Evolutionary conservation across 2,888 invertebrate species (phyloP).

Genomic region (Mycalesis mineus): DNA sequence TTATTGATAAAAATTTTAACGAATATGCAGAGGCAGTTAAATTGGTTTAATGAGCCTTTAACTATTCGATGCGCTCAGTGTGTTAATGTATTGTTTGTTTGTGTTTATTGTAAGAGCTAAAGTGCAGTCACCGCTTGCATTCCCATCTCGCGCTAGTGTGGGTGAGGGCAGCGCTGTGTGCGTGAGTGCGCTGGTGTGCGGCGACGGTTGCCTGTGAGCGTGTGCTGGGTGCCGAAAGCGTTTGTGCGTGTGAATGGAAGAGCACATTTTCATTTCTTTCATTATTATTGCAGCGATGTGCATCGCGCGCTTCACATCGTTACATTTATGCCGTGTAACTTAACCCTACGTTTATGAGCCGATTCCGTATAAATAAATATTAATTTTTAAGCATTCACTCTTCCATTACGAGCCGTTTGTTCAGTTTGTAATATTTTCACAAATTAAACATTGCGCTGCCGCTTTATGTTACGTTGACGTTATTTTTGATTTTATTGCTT

Average conservation of each 20-base stretch:
- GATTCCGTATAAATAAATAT: conserved; percentile 38
- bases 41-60: conserved; percentile 40
- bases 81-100: conserved; percentile 75
- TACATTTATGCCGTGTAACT: conserved; percentile 53
- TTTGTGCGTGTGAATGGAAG: conserved; percentile 77
- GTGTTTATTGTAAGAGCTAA: conserved; percentile 75
- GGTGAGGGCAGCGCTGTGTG: conserved; percentile 36
- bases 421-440: not conserved
- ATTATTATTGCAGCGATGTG: conserved; percentile 76
- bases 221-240: conserved; percentile 64
- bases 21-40: conserved; percentile 32
- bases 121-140: conserved; percentile 79
- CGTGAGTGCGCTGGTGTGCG: conserved; percentile 44
- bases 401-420: not conserved
- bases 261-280: conserved; percentile 72
- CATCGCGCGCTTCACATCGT: conserved; percentile 50
- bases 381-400: conserved; percentile 14
- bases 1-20: conserved; percentile 24
- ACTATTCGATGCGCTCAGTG: conserved; percentile 55
- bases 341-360: conserved; percentile 51
- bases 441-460: conserved; percentile 8
- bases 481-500: conserved; percentile 66
- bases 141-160: conserved; percentile 62
- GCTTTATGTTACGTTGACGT: conserved; percentile 42
- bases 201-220: conserved; percentile 49